Evolutionary conservation across 2,113 vertebrate genomes (phyloP), one percentile per base, ranked within the genome.

Genomic region (Xenopus laevis): DNA sequence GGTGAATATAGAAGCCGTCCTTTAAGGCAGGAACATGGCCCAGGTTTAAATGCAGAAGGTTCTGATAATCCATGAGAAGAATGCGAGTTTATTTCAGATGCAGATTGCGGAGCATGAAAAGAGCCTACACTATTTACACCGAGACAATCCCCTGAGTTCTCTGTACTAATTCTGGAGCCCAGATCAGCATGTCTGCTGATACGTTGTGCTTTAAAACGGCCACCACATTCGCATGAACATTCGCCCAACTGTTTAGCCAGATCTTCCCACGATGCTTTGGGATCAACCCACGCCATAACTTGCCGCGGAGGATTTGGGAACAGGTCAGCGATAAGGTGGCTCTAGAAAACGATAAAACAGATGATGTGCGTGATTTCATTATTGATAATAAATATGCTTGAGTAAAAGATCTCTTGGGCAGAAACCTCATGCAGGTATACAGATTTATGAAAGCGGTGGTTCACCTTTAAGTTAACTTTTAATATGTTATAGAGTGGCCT

Each of bases 241-340:
- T 9, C 47, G 0, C 67, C 59, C 71, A 95, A 80, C 33, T 93
- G 92, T 40, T 84, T 16, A 7, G 95, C 74, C 47, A 96, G 92
- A 7, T 85, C 79, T 4, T 89, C 78, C 91, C 94, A 95, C 0
- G 90, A 87, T 52, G 85, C 85, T 0, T 69, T 77, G 0, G 95
- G 90, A 79, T 93, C 89, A 0, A 98, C 86, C 89, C 89, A 93
- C 18, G 89, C 89, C 0, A 84, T 81, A 18, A 96, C 77, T 0
- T 98, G 96, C 10, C 52, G 78, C 0, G 95, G 95, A 23, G 75
- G 44, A 0, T 20, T 72, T 3, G 78, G 81, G 13, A 81, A 69
- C 8, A 57, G 20, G 13, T 18, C 21, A 0, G 13, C 57, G 59
- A 21, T 13, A 71, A 50, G 7, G 10, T n/a, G 13, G 53, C 7